Base-by-base conservation (phyloP, 2,113 vertebrate species). In the Thinocorus orbignyianus region DNA sequence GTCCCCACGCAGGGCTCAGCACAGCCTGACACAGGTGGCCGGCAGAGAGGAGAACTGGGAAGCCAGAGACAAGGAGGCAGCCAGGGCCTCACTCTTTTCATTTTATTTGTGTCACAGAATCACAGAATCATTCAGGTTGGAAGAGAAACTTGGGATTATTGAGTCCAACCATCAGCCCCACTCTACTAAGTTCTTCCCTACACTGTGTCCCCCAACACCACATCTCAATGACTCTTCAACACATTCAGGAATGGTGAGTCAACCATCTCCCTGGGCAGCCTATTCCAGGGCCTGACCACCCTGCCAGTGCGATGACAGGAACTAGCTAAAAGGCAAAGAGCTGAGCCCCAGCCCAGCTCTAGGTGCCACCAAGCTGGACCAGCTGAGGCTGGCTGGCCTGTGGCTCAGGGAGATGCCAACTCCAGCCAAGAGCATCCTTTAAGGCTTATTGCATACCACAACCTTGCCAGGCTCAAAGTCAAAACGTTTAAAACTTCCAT, bases 1-100 rank as follows among this genome's bases (percentile, higher is more conserved):
- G 42, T 7, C 42, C 28, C 55, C 7, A 14, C 4, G 2, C 70
- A 39, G 26, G 3, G 16, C 13, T 65, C 3, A 0, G 23, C 14
- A 6, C 0, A 44, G 57, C 26, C 46, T 24, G 31, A 18, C 19
- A 31, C 7, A 24, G 41, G 31, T 4, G 44, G 26, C 17, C 19
- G 7, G 4, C 24, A n/a, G 62, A 71, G 23, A n/a, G 12, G 4
- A 19, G 18, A 17, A 30, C 1, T 37, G 30, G 31, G 69, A 65
- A 81, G 37, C 12, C 28, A 61, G 30, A 84, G 54, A 9, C 60
- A 54, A 64, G 20, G 42, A 72, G 62, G 23, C 39, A 90, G 35
- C 33, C 30, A 91, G 41, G 10, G 15, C 19, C 55, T 49, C 19
- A 35, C 24, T 64, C 11, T 44, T 74, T 18, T n/a, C n/a, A n/a